Percentiles rank a stretch among this genome's conserved stretches.
Conservation (phyloP, 2,888 invertebrate genomes). For the Thalpophila matura region DNA sequence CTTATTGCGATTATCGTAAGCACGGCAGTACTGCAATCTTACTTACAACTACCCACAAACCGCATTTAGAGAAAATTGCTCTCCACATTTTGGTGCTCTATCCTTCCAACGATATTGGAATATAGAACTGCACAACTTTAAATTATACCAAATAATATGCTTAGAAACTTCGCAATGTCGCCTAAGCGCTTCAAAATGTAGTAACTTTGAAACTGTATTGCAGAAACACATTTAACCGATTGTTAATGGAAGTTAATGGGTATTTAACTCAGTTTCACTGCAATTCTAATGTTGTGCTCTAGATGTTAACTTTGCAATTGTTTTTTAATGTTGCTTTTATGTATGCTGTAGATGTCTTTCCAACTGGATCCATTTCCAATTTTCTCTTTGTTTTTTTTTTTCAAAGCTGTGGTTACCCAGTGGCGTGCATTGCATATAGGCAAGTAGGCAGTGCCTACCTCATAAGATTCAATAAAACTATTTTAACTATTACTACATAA, state of each 20-base stretch:
- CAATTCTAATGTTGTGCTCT: conserved; percentile 10
- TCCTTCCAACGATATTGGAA: conserved; percentile 28
- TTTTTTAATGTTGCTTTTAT: too few species aligned
- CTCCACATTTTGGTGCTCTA: background rate
- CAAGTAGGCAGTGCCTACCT: too few species aligned
- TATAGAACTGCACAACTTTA: conserved; percentile 1
- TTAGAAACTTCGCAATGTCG: conserved; percentile 4
- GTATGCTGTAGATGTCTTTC: background rate
- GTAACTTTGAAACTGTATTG: conserved; percentile 17
- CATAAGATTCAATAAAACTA: too few species aligned
- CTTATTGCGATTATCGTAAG: too few species aligned
- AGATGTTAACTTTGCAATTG: conserved; percentile 5
- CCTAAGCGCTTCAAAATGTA: conserved; percentile 10
- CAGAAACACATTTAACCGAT: conserved; percentile 35
- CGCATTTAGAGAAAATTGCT: conserved; percentile 2
- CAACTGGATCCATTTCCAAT: too few species aligned
- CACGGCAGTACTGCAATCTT: background rate
- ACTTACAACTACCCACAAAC: background rate
- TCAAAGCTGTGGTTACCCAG: too few species aligned
- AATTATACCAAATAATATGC: conserved; percentile 2
- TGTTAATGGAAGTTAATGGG: conserved; percentile 29
- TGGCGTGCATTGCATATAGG: too few species aligned
- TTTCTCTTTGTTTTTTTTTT: too few species aligned
- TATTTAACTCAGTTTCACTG: conserved; percentile 2
- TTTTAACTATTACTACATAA: too few species aligned